Evolutionary conservation across 2,113 vertebrate genomes (phyloP).

Genomic region (Hippocampus zosterae): DNA sequence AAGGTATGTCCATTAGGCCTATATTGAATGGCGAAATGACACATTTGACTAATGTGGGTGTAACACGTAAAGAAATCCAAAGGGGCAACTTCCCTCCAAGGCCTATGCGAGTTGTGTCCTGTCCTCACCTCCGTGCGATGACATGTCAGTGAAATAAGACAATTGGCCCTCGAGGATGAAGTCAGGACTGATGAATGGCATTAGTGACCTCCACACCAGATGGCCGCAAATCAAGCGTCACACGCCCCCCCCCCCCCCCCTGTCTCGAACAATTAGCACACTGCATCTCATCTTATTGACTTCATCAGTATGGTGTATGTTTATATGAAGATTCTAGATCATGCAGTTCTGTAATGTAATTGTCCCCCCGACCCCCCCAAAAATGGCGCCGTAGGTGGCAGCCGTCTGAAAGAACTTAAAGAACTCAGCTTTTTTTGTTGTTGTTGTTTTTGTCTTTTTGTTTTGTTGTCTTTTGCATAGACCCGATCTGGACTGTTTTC

Average conservation of each 20-base stretch:
- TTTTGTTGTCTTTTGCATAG: too few relatives aligned
- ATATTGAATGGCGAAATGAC: not conserved
- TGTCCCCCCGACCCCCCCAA: too few relatives aligned
- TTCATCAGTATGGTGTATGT: too few relatives aligned
- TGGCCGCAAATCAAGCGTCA: slow-evolving; percentile 35
- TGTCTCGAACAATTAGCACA: slow-evolving; percentile 4
- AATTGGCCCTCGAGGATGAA: slow-evolving; percentile 45
- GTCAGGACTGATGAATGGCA: slow-evolving; percentile 57
- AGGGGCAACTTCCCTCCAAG: slow-evolving; percentile 18
- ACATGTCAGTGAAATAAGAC: slow-evolving; percentile 52
- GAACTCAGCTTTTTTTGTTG: too few relatives aligned
- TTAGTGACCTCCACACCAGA: slow-evolving; percentile 43
- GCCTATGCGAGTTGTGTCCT: slow-evolving; percentile 33
- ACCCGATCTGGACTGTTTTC: too few relatives aligned
- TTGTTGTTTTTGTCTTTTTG: too few relatives aligned
- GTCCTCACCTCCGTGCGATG: slow-evolving; percentile 24
- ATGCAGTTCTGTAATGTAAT: too few relatives aligned
- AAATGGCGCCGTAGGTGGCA: too few relatives aligned
- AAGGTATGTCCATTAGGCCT: not conserved
- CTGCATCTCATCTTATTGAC: too few relatives aligned
- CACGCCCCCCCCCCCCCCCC: slow-evolving; percentile 26
- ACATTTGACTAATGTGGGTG: slow-evolving; percentile 19
- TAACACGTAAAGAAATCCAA: slow-evolving; percentile 22
- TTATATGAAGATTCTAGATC: too few relatives aligned
- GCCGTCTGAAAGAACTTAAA: too few relatives aligned